Conservation (phyloP, 2,113 vertebrate species). For the Pogonocichla stellata region DNA sequence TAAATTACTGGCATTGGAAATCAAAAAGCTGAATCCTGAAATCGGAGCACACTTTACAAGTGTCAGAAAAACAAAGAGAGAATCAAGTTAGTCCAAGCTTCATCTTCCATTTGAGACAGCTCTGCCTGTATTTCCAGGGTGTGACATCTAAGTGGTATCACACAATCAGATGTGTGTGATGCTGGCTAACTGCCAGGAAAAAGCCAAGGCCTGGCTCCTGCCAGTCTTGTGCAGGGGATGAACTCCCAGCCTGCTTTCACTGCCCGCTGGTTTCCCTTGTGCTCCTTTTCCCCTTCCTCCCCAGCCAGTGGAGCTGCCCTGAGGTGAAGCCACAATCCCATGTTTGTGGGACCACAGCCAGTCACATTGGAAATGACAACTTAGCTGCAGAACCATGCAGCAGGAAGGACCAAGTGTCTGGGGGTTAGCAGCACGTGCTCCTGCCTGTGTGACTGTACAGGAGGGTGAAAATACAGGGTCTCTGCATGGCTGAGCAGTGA, state of each 20-base stretch:
- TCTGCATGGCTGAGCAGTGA: rapidly evolving
- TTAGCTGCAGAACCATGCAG: background rate
- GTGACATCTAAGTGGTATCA: background rate
- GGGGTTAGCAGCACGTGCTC: background rate
- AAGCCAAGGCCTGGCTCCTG: background rate
- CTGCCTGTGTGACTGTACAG: background rate
- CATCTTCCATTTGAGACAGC: background rate
- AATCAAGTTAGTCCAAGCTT: background rate
- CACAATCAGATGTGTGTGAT: background rate
- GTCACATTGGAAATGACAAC: constrained; percentile 70
- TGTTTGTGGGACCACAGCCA: constrained; percentile 58
- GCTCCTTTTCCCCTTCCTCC: background rate
- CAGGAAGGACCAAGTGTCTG: background rate
- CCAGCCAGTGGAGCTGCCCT: background rate
- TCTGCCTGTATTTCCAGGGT: background rate
- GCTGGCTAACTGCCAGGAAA: background rate
- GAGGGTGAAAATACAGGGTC: background rate
- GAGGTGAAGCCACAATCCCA: constrained; percentile 26
- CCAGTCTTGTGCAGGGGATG: background rate
- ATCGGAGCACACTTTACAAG: background rate
- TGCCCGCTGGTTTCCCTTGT: background rate
- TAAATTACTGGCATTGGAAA: background rate
- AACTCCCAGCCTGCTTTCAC: background rate
- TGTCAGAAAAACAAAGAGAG: background rate
- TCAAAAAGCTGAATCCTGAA: background rate